These are phyloP conservation scores for Cryptus armator DNA, from an alignment of 2,888 invertebrate genomes.

Conservation along the genomic window DNA sequence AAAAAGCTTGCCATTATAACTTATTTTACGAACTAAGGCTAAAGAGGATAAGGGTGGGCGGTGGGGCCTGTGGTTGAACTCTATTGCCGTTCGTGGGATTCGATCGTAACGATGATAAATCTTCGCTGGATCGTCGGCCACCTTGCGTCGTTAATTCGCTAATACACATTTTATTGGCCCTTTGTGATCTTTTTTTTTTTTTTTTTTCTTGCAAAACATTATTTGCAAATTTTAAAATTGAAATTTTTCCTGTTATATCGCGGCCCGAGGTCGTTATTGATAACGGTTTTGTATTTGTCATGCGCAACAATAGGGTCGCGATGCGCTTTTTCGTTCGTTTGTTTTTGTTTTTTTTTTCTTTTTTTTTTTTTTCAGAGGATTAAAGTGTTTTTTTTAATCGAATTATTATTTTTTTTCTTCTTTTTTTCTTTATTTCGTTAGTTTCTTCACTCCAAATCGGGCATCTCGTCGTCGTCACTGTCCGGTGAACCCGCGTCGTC, in stretches of 20 bases:
- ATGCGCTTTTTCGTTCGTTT: conserved; percentile 57
- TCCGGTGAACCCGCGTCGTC: conserved; percentile 86
- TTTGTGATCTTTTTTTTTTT: conserved; percentile 65
- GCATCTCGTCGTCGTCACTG: conserved; percentile 91
- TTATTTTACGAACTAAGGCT: conserved; percentile 80
- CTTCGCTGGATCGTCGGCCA: conserved; percentile 35
- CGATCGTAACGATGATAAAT: conserved; percentile 38
- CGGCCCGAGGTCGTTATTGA: conserved; percentile 57
- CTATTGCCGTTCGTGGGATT: conserved; percentile 72
- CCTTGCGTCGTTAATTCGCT: conserved; percentile 63
- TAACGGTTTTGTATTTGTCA: conserved; percentile 33
- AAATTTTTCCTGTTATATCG: conserved; percentile 69
- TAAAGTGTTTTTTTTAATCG: conserved; percentile 63
- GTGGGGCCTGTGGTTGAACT: conserved; percentile 70
- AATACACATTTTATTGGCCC: conserved; percentile 62
- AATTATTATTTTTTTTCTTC: conserved; percentile 28
- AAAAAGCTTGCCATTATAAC: conserved; percentile 82
- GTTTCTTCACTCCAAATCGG: conserved; percentile 89
- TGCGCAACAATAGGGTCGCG: conserved; percentile 60
- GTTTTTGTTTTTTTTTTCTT: conserved; percentile 43
- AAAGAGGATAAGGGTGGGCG: conserved; percentile 69
- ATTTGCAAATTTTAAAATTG: conserved; percentile 56
- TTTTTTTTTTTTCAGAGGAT: conserved; percentile 63
- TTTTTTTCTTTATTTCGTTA: conserved; percentile 35
- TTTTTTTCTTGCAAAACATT: conserved; percentile 69